phyloP scores from a whole-genome alignment of 2,888 invertebrate species.

The Conistra vaccinii region DNA sequence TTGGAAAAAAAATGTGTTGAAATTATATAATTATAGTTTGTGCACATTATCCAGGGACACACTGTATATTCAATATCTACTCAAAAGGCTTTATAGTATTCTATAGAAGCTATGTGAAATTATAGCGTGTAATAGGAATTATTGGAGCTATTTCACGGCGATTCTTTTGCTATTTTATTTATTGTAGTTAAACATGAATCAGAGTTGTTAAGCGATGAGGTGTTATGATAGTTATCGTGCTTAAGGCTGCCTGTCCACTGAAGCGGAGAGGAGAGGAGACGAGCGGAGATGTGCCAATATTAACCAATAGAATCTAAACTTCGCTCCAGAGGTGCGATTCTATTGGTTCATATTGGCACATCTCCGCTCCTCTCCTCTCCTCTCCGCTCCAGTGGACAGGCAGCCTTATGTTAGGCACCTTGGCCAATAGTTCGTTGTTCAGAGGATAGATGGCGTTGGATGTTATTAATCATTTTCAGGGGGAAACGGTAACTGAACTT shows the following conservation, averaged over 20 bases:
- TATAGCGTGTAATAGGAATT: slow-evolving; percentile 12
- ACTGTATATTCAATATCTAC: slow-evolving; percentile 35
- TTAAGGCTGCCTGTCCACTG: too few species aligned
- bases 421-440: slow-evolving; percentile 5
- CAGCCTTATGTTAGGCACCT: neutral
- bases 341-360: too few species aligned
- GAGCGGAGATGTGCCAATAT: too few species aligned
- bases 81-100: neutral
- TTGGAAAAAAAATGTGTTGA: too few species aligned
- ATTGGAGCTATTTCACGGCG: slow-evolving; percentile 32
- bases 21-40: too few species aligned
- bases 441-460: slow-evolving; percentile 26
- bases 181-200: slow-evolving; percentile 15
- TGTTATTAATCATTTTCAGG: neutral
- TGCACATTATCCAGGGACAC: too few species aligned
- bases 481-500: neutral
- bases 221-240: neutral
- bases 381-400: too few species aligned
- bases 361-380: too few species aligned
- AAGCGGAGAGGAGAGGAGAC: too few species aligned
- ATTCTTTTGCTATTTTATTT: slow-evolving; percentile 35
- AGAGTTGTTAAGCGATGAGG: slow-evolving; percentile 1
- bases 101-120: slow-evolving; percentile 25
- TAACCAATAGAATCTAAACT: too few species aligned
- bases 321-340: too few species aligned